Base-by-base conservation (phyloP, 1,140 invertebrate genomes). In the Rhynchophorus ferrugineus region DNA sequence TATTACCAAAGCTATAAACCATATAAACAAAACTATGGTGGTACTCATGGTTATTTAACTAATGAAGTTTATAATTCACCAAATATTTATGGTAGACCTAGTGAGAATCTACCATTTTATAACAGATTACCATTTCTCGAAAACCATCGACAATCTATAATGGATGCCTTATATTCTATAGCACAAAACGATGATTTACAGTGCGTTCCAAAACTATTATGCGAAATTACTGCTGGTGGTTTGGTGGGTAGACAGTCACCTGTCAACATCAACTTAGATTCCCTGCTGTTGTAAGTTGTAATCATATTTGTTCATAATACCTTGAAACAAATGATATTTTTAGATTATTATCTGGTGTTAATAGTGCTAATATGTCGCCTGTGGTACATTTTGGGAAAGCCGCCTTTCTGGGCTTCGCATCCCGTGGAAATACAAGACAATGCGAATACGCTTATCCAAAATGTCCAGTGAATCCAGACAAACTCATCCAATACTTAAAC, bases 401-500 rank as follows among this genome's bases (percentile, higher is more conserved):
- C 0, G 81, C 81, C 0, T 66, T 87, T 20, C 71, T 87, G 2
- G 86, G 87, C 0, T 78, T 84, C 44, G 79, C 78, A 1, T 76
- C 78, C 3, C 73, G 75, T 58, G 80, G 78, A 7, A 78, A 82
- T 35, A 71, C 81, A 2, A 61, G 70, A 1, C 72, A 73, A 19
- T 89, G 85, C 61, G 73, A 77, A 6, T 71, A 71, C 37, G 80
- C 81, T 2, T 90, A 86, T 57, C 77, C 82, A 0, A 75, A 75
- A 19, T 91, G 88, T 59, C 88, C 88, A 0, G 78, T 76, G 52
- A 81, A 85, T 62, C 72, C 82, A 19, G 78, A 84, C 50, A 76
- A 80, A 60, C 71, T 89, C 7, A 75, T 89, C 21, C 71, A 85
- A 64, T 90, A 90, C 65, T 71, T 90, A 38, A 90, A 91, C 69